Percentiles rank a stretch among this genome's conserved stretches.
Conservation (phyloP, 2,888 invertebrate species). For the Panzeria rudis region DNA sequence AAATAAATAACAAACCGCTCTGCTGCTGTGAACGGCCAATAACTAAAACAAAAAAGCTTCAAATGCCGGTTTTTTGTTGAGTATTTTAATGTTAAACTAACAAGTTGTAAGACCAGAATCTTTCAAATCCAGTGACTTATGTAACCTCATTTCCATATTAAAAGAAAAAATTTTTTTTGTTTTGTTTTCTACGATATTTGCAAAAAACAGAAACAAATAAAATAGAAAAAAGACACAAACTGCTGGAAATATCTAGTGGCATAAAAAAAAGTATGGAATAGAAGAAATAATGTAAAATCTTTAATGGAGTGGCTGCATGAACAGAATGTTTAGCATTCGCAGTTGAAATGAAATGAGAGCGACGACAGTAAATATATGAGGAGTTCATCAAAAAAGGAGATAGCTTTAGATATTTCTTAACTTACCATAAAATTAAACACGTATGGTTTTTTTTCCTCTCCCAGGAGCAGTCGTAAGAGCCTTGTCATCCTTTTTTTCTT, state of each 20-base stretch:
- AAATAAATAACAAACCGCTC: conserved; percentile 26
- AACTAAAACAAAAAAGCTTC: conserved; percentile 19
- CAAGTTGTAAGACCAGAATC: conserved; percentile 71
- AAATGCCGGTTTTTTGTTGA: conserved; percentile 61
- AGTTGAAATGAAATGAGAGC: conserved; percentile 19
- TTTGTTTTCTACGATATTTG: not conserved
- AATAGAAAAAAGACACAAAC: conserved; percentile 23
- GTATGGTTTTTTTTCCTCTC: too few species aligned
- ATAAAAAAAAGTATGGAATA: conserved; percentile 54
- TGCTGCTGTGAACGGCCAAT: conserved; percentile 8
- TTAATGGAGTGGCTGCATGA: not conserved
- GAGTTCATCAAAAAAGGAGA: too few species aligned
- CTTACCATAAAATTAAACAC: too few species aligned
- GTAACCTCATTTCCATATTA: conserved; percentile 72
- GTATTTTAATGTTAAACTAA: conserved; percentile 57
- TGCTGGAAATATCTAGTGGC: not conserved
- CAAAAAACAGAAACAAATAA: conserved; percentile 5
- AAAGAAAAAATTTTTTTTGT: conserved; percentile 34
- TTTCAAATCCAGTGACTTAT: conserved; percentile 69
- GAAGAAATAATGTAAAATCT: conserved; percentile 22
- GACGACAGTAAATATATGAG: not conserved
- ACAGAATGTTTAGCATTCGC: not conserved
- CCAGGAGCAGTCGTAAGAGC: too few species aligned
- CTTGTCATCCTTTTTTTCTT: too few species aligned
- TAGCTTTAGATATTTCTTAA: too few species aligned